Evolutionary conservation across 1,140 invertebrate species (phyloP), one percentile per base, ranked within the genome.

Genomic region (Onthophagus taurus): DNA sequence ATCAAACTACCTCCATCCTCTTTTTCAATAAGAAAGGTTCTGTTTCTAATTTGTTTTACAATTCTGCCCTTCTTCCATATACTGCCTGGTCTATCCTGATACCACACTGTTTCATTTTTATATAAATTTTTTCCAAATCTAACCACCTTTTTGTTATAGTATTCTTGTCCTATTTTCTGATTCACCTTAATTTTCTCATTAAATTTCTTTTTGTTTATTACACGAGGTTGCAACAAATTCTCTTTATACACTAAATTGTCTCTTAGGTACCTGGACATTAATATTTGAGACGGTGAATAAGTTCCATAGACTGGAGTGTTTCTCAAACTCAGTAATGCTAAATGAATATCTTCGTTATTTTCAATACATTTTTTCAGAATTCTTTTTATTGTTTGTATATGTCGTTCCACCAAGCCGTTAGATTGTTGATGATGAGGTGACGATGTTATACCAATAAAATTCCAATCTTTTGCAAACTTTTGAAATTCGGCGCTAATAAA

Each of bases 401-500:
- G 19, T 8, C 42, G 13, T 24, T 44, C 33, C 12, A 17, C 42
- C 11, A 44, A 17, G 2, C 42, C 31, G 18, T 42, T 42, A n/a
- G 24, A 14, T 42, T 42, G 39, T 11, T 34, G 42, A 36, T 44
- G 33, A 24, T 36, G 42, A n/a, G 42, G 42, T 2, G 31, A 14
- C 21, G 26, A 19, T 7, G 23, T 44, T 7, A 34, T 23, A 24
- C n/a, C n/a, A 18, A 3, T 35, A 23, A 44, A 34, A 5, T 44
- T 23, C 42, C 42, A 44, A 2, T 19, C 14, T 19, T 36, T 26
- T 31, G 31, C 19, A 35, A 44, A 44, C 13, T 46, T 11, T 47
- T 50, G 39, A 48, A 67, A 69, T 42, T 66, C 54, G 2, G 53
- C 12, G 13, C 53, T 59, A 2, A 37, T 49, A 50, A 66, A 68